Evolutionary conservation across 2,797 vertebrate species (phyloP).

Genomic region (Leucoraja ocellata): DNA sequence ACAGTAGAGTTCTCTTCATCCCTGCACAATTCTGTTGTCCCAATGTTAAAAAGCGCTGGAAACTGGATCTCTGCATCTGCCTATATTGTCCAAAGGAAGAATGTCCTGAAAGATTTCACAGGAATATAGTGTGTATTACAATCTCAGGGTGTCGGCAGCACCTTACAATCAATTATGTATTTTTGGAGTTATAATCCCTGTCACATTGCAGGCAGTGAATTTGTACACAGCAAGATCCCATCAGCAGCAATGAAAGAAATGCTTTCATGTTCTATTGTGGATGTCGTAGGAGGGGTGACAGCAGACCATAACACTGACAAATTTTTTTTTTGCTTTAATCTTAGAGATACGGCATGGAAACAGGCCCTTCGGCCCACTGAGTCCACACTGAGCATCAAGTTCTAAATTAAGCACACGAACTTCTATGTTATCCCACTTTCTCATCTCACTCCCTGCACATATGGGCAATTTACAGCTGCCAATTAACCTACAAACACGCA

Average conservation of each 20-base stretch:
- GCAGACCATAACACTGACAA: background rate
- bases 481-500: too few species aligned
- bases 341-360: too few species aligned
- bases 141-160: background rate
- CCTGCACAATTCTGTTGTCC: background rate
- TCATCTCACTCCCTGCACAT: too few species aligned
- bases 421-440: too few species aligned
- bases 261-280: background rate
- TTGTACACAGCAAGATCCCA: constrained; percentile 1
- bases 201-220: background rate
- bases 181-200: background rate
- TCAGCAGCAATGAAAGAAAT: background rate
- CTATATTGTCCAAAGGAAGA: background rate
- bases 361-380: too few species aligned
- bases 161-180: background rate
- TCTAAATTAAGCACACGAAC: too few species aligned
- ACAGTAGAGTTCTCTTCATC: background rate
- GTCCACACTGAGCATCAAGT: too few species aligned
- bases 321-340: background rate
- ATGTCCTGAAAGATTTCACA: background rate
- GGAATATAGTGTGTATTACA: background rate
- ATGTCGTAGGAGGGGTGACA: background rate
- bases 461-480: too few species aligned
- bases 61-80: background rate
- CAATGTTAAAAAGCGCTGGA: background rate